Conservation (phyloP, 2,113 vertebrate genomes). For the Varanus komodoensis region DNA sequence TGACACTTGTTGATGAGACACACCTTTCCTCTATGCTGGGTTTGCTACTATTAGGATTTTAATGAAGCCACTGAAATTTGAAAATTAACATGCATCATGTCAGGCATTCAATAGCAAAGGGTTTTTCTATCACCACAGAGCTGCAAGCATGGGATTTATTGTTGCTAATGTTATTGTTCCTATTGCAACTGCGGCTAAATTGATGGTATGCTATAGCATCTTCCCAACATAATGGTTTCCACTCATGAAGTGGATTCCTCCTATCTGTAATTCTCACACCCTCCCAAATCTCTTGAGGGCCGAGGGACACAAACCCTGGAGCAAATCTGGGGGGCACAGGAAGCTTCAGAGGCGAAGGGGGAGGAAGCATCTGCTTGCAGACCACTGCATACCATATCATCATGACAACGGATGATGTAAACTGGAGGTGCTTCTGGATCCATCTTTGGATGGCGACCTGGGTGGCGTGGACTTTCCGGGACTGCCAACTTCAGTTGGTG, state of each 20-base stretch:
- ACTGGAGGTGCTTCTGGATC: too few species aligned
- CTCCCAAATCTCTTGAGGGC: too few species aligned
- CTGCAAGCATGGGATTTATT: neutral
- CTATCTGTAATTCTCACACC: too few species aligned
- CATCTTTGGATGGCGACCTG: too few species aligned
- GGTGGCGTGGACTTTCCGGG: too few species aligned
- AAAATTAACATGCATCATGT: neutral
- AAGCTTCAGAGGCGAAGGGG: neutral
- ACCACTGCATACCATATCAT: too few species aligned
- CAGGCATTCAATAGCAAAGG: too few species aligned
- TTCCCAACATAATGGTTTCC: neutral
- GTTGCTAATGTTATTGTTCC: neutral
- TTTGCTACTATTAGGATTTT: neutral
- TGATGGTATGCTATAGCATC: neutral
- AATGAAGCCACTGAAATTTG: neutral
- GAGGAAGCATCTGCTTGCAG: neutral
- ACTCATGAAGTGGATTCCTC: neutral
- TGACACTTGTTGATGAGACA: neutral
- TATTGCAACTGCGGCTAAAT: too few species aligned
- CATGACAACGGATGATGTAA: too few species aligned
- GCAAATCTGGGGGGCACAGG: neutral
- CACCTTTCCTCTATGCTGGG: neutral
- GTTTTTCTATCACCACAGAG: neutral
- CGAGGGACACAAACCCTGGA: neutral
- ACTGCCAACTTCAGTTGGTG: too few species aligned